These are phyloP conservation scores for Heliconius himera DNA, from an alignment of 1,140 invertebrate genomes.

Conservation along the genomic window DNA sequence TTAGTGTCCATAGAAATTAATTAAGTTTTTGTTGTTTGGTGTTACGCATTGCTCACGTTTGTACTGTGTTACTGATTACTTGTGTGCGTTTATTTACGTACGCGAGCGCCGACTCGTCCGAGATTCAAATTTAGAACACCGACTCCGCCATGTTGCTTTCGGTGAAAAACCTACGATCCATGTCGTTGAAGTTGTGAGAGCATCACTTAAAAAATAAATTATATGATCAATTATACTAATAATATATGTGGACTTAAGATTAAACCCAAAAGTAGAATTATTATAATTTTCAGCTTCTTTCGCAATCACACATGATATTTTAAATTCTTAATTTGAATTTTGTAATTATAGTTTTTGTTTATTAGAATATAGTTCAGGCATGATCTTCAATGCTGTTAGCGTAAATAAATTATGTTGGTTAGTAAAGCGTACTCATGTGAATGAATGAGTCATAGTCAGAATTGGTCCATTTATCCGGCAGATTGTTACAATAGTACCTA, in stretches of 20 bases:
- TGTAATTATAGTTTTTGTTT: slow-evolving; percentile 26
- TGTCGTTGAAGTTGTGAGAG: slow-evolving; percentile 63
- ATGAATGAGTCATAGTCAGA: slow-evolving; percentile 74
- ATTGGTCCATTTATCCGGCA: slow-evolving; percentile 68
- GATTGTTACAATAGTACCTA: slow-evolving; percentile 55
- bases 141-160: slow-evolving; percentile 80
- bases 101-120: slow-evolving; percentile 80
- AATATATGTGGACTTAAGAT: not conserved
- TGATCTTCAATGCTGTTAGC: slow-evolving; percentile 49
- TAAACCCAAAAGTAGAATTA: not conserved
- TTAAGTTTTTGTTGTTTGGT: slow-evolving; percentile 45
- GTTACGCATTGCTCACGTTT: slow-evolving; percentile 61
- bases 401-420: slow-evolving; percentile 67
- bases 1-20: slow-evolving; percentile 42
- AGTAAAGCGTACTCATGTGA: slow-evolving; percentile 68
- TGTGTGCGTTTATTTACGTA: slow-evolving; percentile 81
- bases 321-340: not conserved
- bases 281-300: not conserved
- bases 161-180: slow-evolving; percentile 79
- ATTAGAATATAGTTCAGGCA: slow-evolving; percentile 28
- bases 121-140: slow-evolving; percentile 81
- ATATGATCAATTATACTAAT: slow-evolving; percentile 1
- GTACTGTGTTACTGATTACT: slow-evolving; percentile 78
- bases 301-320: not conserved
- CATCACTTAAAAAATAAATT: slow-evolving; percentile 49